Evolutionary conservation across 92 coral and sea anemone genomes (phyloP).

Genomic region (Galaxea fascicularis): DNA sequence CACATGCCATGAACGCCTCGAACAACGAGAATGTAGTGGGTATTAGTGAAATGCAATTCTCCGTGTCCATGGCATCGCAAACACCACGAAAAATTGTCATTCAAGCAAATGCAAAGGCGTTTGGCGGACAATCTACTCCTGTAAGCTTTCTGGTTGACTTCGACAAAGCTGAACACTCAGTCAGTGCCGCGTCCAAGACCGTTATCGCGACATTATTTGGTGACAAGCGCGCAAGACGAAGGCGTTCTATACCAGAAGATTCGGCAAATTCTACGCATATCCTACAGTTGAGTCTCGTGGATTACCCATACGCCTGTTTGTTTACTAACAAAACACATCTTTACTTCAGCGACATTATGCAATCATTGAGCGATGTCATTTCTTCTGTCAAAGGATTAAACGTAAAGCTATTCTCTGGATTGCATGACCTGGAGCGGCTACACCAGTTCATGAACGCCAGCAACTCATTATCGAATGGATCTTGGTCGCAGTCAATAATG

Average conservation of each 20-base stretch:
- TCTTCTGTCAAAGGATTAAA: conserved; percentile 17
- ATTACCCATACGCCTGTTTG: conserved; percentile 24
- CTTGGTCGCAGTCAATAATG: neutral
- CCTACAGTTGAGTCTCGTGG: neutral
- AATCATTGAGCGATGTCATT: conserved; percentile 18
- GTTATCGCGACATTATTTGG: conserved; percentile 14
- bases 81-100: neutral
- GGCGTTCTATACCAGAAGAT: neutral
- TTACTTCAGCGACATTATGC: neutral
- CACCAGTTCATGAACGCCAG: neutral
- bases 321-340: conserved; percentile 12
- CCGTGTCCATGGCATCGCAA: neutral
- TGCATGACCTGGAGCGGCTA: conserved; percentile 20
- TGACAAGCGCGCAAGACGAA: neutral
- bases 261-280: neutral
- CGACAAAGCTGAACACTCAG: conserved; percentile 23
- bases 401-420: conserved; percentile 19
- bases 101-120: conserved; percentile 1
- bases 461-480: neutral
- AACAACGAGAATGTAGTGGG: neutral
- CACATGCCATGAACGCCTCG: conserved; percentile 17
- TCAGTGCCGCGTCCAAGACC: conserved; percentile 13
- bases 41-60: conserved; percentile 14
- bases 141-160: conserved; percentile 29
- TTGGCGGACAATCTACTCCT: neutral